Conservation (phyloP, 2,797 vertebrate genomes). For the Syngnathus acus region DNA sequence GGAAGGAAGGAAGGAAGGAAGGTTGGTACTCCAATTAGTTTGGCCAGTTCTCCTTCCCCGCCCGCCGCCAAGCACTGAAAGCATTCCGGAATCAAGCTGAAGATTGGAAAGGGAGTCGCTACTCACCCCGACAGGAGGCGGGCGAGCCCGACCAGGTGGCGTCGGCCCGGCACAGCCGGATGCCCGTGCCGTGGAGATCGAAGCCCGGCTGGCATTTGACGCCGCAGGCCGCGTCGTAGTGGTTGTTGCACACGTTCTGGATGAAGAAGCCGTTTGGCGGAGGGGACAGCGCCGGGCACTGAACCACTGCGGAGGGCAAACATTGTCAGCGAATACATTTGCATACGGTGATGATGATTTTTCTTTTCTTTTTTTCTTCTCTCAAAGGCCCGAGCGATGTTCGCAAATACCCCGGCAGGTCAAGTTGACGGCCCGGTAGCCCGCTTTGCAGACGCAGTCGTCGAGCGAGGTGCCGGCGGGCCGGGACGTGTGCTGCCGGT, state of each 20-base stretch:
- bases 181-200: slow-evolving; percentile 84
- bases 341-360: too few relatives aligned
- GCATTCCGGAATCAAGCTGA: too few relatives aligned
- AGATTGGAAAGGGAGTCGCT: neutral
- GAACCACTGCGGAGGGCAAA: slow-evolving; percentile 70
- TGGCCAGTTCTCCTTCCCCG: too few relatives aligned
- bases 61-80: too few relatives aligned
- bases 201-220: slow-evolving; percentile 84
- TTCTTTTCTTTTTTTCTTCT: neutral
- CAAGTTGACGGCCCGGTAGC: slow-evolving; percentile 73
- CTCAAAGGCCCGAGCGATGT: neutral
- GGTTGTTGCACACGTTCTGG: slow-evolving; percentile 89
- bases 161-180: slow-evolving; percentile 85
- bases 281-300: slow-evolving; percentile 78
- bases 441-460: slow-evolving; percentile 83
- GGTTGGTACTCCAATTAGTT: too few relatives aligned
- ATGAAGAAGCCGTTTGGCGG: slow-evolving; percentile 91
- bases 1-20: neutral
- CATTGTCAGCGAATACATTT: neutral
- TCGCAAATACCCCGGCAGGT: slow-evolving; percentile 78
- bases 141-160: slow-evolving; percentile 86
- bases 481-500: slow-evolving; percentile 80
- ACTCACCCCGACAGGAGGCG: slow-evolving; percentile 81
- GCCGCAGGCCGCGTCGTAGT: slow-evolving; percentile 90
- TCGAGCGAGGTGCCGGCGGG: slow-evolving; percentile 82